phyloP scores from a whole-genome alignment of 2,888 invertebrate species.

The Tetragonisca angustula region DNA sequence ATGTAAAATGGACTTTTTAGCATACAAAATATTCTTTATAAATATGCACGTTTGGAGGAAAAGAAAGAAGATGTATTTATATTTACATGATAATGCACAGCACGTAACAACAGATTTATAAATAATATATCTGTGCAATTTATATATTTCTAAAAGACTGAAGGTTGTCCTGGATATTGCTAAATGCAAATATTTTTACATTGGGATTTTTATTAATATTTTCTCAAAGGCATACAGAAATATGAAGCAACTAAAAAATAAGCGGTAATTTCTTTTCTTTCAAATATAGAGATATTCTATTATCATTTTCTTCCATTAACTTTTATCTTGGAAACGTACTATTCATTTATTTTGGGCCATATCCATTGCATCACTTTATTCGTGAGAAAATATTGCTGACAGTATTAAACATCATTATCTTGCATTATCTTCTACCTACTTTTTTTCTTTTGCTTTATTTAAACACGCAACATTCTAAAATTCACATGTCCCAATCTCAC shows the following conservation, averaged over 20 bases:
- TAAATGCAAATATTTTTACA: constrained; percentile 43
- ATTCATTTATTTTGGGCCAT: constrained; percentile 34
- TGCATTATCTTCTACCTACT: constrained; percentile 33
- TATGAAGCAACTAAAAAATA: constrained; percentile 65
- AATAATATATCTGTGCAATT: constrained; percentile 52
- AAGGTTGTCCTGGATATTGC: constrained; percentile 53
- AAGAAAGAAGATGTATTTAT: constrained; percentile 61
- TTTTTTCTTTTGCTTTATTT: constrained; percentile 38
- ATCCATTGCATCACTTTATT: constrained; percentile 46
- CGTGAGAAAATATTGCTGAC: constrained; percentile 66
- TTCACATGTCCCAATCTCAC: constrained; percentile 51
- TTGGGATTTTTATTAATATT: constrained; percentile 72
- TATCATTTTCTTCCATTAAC: constrained; percentile 25
- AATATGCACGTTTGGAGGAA: neutral
- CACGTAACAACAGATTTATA: constrained; percentile 74
- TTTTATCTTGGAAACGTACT: constrained; percentile 33
- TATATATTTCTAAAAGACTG: constrained; percentile 38
- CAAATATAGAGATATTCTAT: constrained; percentile 44
- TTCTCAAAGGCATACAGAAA: constrained; percentile 70
- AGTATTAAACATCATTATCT: constrained; percentile 54
- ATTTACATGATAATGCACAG: constrained; percentile 81
- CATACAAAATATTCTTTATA: neutral
- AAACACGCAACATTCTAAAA: constrained; percentile 49
- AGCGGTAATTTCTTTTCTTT: constrained; percentile 33
- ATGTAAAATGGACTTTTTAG: constrained; percentile 16